Conservation (phyloP, 2,113 vertebrate species). For the Recurvirostra avosetta region DNA sequence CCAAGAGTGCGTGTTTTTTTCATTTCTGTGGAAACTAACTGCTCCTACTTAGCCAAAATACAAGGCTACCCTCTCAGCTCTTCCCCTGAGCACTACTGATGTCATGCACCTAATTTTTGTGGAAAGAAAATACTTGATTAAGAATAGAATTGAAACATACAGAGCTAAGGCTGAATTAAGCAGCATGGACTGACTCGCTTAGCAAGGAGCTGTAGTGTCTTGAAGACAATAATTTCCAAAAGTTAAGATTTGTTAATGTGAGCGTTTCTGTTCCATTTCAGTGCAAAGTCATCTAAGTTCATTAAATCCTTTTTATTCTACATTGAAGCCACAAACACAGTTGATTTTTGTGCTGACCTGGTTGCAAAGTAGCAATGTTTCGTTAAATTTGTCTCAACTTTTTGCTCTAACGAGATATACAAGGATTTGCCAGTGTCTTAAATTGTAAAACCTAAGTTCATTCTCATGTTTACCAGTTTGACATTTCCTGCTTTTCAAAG, state of each 20-base stretch:
- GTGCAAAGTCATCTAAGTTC: neutral
- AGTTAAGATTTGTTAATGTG: neutral
- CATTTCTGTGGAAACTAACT: neutral
- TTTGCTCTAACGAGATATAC: neutral
- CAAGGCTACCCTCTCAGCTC: neutral
- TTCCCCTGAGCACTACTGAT: neutral
- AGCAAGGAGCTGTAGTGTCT: neutral
- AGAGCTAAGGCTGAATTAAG: neutral
- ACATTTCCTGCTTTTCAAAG: neutral
- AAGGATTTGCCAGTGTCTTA: neutral
- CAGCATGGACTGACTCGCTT: neutral
- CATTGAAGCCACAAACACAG: neutral
- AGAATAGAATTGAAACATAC: neutral
- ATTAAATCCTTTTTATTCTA: neutral
- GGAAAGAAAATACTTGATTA: neutral
- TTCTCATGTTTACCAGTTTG: neutral
- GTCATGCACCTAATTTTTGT: neutral
- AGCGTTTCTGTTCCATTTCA: neutral
- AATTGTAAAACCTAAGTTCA: neutral
- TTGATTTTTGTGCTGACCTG: neutral
- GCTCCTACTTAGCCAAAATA: neutral
- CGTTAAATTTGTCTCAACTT: neutral
- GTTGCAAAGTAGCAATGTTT: neutral
- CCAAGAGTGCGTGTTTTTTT: neutral
- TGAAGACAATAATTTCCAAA: neutral